Conservation (phyloP, 2,888 invertebrate genomes). For the Melanchra persicariae region DNA sequence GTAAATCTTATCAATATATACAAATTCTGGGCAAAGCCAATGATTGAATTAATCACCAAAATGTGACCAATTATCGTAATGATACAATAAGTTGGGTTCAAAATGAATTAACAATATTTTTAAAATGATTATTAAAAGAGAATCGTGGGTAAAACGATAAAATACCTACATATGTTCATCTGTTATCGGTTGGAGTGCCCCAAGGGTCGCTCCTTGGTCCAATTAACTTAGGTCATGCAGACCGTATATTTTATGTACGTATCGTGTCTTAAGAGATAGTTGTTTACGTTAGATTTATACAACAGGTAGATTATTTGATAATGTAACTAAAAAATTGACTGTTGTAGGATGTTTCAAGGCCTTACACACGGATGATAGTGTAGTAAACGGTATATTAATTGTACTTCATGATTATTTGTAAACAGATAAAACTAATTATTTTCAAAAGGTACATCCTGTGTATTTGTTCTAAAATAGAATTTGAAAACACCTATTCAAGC, state of each 20-base stretch:
- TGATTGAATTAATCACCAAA: conserved; percentile 23
- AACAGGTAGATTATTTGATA: conserved; percentile 31
- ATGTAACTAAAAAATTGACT: background rate
- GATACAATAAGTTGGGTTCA: background rate
- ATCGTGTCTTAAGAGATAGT: conserved; percentile 27
- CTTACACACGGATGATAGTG: conserved; percentile 15
- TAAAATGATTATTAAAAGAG: conserved; percentile 33
- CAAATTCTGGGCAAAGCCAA: conserved; percentile 19
- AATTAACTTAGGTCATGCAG: conserved; percentile 79
- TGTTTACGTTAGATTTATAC: conserved; percentile 23
- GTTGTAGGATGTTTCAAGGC: background rate
- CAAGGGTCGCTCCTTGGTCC: conserved; percentile 80
- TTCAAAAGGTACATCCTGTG: background rate
- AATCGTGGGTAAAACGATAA: conserved; percentile 52
- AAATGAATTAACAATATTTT: conserved; percentile 23
- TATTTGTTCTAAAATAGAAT: background rate
- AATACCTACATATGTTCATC: conserved; percentile 63
- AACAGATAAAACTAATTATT: background rate
- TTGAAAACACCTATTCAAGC: background rate
- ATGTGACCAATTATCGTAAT: conserved; percentile 26
- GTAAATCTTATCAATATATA: conserved; percentile 44
- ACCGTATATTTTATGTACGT: conserved; percentile 53
- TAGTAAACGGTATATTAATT: conserved; percentile 1
- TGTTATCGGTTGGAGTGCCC: conserved; percentile 71
- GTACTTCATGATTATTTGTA: background rate